Percentiles rank a stretch among this genome's conserved stretches.
phyloP scores from a whole-genome alignment of 2,888 invertebrate genomes.

The Teinopalpus imperialis region DNA sequence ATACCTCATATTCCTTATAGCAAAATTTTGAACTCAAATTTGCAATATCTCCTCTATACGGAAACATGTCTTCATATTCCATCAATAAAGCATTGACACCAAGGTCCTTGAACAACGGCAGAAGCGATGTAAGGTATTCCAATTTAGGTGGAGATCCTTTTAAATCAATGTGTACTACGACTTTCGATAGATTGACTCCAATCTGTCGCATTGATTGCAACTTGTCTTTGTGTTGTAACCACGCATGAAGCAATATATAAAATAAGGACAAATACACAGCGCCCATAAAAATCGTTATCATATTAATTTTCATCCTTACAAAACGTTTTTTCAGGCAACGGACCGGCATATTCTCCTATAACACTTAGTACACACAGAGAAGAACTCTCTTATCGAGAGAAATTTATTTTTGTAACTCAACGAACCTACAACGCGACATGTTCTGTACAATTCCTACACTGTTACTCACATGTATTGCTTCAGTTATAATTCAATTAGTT shows the following conservation, averaged over 20 bases:
- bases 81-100: slow-evolving; percentile 91
- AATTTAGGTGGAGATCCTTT: slow-evolving; percentile 92
- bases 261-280: slow-evolving; percentile 14
- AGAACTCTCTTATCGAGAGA: neutral
- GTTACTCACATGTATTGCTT: slow-evolving; percentile 23
- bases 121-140: slow-evolving; percentile 81
- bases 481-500: slow-evolving; percentile 26
- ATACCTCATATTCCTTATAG: slow-evolving; percentile 76
- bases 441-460: slow-evolving; percentile 6
- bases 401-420: neutral
- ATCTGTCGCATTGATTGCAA: neutral
- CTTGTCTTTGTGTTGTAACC: slow-evolving; percentile 13
- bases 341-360: neutral
- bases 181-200: slow-evolving; percentile 53
- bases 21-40: slow-evolving; percentile 84
- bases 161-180: slow-evolving; percentile 91
- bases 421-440: slow-evolving; percentile 3
- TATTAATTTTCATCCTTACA: slow-evolving; percentile 15
- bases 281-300: slow-evolving; percentile 13
- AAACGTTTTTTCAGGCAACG: neutral
- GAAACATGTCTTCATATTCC: slow-evolving; percentile 95
- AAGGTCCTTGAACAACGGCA: slow-evolving; percentile 82
- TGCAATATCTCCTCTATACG: slow-evolving; percentile 83
- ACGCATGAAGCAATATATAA: slow-evolving; percentile 20
- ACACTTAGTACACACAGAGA: neutral